Evolutionary conservation across 2,113 vertebrate genomes (phyloP).

Genomic region (Pterocles orientalis): DNA sequence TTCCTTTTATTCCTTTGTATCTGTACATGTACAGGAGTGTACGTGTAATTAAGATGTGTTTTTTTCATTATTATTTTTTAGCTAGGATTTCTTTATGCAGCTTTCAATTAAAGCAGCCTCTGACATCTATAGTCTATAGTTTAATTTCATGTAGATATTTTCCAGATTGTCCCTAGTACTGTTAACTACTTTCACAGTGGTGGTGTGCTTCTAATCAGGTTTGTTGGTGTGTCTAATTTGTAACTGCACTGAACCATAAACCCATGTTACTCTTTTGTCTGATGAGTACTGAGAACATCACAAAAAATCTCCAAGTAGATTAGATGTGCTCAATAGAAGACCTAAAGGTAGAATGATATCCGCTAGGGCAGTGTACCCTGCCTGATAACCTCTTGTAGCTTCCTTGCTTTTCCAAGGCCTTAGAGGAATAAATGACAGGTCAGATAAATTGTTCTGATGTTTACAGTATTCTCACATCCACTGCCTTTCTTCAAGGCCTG

Average conservation of each 20-base stretch:
- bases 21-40: rapidly evolving
- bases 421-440: neutral
- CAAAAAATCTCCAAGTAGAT: neutral
- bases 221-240: neutral
- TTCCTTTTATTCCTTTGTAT: neutral
- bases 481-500: neutral
- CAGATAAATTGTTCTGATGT: neutral
- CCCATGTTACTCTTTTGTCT: neutral
- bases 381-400: neutral
- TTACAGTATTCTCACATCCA: neutral
- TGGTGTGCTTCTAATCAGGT: neutral
- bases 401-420: neutral
- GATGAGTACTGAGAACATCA: neutral
- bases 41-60: neutral
- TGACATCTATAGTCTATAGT: neutral
- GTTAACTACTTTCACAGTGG: neutral
- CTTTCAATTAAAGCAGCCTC: neutral
- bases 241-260: neutral
- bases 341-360: neutral
- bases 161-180: neutral
- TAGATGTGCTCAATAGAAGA: neutral
- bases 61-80: neutral
- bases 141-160: neutral
- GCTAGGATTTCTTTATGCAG: neutral
- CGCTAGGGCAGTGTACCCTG: neutral